These are phyloP conservation scores for Hylia prasina DNA, from an alignment of 2,113 vertebrate species.

Conservation along the genomic window DNA sequence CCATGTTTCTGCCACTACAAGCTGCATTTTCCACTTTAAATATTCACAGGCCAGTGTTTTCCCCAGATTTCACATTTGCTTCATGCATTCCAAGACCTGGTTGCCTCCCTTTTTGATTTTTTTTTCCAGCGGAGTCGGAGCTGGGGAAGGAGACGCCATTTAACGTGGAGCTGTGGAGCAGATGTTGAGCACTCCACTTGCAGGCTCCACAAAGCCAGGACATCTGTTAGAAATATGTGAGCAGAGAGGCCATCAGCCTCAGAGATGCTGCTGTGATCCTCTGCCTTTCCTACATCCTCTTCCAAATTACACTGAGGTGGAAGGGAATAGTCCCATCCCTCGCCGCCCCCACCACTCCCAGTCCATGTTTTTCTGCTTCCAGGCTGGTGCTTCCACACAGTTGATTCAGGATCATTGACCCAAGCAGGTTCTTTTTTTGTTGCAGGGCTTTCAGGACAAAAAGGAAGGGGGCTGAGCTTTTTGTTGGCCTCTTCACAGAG, in stretches of 20 bases:
- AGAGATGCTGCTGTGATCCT: background rate
- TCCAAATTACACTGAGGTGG: background rate
- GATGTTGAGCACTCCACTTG: background rate
- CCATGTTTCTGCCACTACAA: rapidly evolving
- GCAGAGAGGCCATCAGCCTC: background rate
- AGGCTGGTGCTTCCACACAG: background rate
- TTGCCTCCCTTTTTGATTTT: background rate
- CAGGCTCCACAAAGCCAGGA: background rate
- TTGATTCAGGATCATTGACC: background rate
- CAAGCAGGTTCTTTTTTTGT: background rate
- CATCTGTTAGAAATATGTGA: background rate
- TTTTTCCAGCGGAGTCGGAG: background rate
- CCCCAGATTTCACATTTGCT: background rate
- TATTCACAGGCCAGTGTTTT: background rate
- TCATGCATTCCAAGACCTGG: background rate
- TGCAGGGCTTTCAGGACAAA: background rate
- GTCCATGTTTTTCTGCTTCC: background rate
- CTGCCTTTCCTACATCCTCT: background rate
- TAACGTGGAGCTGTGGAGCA: background rate
- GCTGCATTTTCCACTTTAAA: background rate
- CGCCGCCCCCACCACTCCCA: rapidly evolving
- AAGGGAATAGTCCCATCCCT: background rate
- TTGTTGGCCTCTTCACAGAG: background rate
- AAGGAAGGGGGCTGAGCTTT: background rate
- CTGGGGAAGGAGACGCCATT: background rate